These are phyloP conservation scores for Halyomorpha halys DNA, from an alignment of 1,140 invertebrate species.

Conservation along the genomic window DNA sequence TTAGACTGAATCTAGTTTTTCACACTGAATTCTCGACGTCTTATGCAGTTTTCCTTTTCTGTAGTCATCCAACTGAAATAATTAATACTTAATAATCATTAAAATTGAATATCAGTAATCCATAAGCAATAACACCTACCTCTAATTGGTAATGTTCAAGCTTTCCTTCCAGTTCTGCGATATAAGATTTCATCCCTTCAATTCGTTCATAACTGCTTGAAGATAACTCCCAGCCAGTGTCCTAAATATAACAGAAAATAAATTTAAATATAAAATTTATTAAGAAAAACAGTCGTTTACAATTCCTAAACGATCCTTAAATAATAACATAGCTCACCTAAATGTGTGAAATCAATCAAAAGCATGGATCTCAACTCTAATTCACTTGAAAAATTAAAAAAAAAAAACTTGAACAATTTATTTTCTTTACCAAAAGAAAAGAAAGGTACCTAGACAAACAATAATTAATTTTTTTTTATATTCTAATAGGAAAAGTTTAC, in stretches of 20 bases:
- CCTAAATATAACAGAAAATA: neutral
- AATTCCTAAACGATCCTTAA: too few species aligned
- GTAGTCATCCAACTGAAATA: constrained; percentile 16
- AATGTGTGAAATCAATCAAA: neutral
- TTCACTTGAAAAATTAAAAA: too few species aligned
- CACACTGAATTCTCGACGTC: constrained; percentile 5
- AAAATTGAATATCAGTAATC: neutral
- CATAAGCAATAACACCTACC: constrained; percentile 18
- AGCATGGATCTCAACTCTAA: too few species aligned
- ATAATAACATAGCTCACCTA: neutral
- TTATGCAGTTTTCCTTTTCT: constrained; percentile 13
- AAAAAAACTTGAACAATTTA: too few species aligned
- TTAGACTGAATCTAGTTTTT: neutral
- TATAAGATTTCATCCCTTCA: constrained; percentile 30
- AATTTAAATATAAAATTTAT: neutral
- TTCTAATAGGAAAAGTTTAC: too few species aligned
- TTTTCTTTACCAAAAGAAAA: too few species aligned
- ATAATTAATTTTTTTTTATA: too few species aligned
- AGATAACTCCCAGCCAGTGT: neutral
- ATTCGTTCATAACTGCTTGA: constrained; percentile 20
- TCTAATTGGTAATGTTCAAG: constrained; percentile 23
- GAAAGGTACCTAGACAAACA: too few species aligned
- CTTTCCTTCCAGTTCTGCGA: constrained; percentile 33
- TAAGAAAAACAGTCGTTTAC: too few species aligned
- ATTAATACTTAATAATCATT: constrained; percentile 1